Evolutionary conservation across 2,113 vertebrate genomes (phyloP).

Genomic region (human (Homo sapiens)): GRCh38 chr13:67253501-67254000

Average conservation of each 20-base stretch:
- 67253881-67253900: background rate
- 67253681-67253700: background rate
- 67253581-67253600: background rate
- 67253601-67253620: background rate
- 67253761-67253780: fast-evolving
- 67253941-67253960: background rate
- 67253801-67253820: background rate
- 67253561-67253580: background rate
- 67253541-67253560: background rate
- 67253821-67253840: background rate
- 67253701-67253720: background rate
- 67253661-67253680: background rate
- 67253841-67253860: background rate
- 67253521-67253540: background rate
- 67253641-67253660: background rate
- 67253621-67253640: background rate
- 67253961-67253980: background rate
- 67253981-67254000: background rate
- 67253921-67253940: background rate
- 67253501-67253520: background rate
- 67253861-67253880: background rate
- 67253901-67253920: background rate
- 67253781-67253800: background rate
- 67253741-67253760: background rate
- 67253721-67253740: background rate